Conservation (phyloP, 2,797 vertebrate species). For the Menidia menidia region DNA sequence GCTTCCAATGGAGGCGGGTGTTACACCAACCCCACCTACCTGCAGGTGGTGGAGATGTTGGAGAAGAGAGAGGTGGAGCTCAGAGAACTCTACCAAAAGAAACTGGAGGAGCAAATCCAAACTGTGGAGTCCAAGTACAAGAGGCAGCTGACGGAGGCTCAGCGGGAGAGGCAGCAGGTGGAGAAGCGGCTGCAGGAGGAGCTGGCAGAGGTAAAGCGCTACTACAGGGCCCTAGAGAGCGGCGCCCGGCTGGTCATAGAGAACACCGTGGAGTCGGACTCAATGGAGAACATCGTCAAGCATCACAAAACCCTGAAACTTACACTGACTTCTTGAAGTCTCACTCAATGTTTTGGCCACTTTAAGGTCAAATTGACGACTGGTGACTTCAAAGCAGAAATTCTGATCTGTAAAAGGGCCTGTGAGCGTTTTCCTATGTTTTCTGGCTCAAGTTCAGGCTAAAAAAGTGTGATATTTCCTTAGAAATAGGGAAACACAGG, state of each 20-base stretch:
- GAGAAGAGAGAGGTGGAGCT: constrained; percentile 21
- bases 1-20: constrained; percentile 1
- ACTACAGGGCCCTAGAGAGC: background rate
- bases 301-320: background rate
- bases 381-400: too few relatives aligned
- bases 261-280: background rate
- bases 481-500: too few relatives aligned
- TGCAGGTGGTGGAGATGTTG: constrained; percentile 16
- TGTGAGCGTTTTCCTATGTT: too few relatives aligned
- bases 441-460: too few relatives aligned
- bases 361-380: too few relatives aligned
- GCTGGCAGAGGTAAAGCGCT: constrained; percentile 17
- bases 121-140: constrained; percentile 17
- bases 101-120: constrained; percentile 28
- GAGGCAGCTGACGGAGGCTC: background rate
- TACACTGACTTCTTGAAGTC: background rate
- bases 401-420: too few relatives aligned
- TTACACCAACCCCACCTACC: constrained; percentile 45
- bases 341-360: too few relatives aligned
- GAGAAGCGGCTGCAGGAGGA: constrained; percentile 8
- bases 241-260: constrained; percentile 7
- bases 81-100: constrained; percentile 23
- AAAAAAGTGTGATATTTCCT: too few relatives aligned
- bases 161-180: background rate
- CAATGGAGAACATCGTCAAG: background rate